Evolutionary conservation across 2,797 vertebrate genomes (phyloP).

Genomic region (Cichlasoma orientale): DNA sequence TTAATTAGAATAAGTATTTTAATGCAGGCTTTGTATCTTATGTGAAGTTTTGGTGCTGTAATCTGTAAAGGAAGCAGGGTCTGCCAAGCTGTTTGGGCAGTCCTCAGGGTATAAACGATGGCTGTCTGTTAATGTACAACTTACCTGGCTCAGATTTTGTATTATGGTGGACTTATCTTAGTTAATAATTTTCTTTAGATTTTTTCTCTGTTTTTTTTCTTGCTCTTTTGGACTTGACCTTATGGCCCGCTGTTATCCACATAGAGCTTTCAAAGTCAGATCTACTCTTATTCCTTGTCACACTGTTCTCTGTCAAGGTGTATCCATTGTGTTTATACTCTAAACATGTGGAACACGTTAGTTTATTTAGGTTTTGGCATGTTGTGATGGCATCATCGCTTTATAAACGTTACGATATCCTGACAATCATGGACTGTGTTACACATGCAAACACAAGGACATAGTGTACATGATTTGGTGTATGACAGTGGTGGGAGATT

Average conservation of each 20-base stretch:
- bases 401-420: constrained; percentile 10
- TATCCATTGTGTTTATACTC: neutral
- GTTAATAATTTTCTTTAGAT: constrained; percentile 52
- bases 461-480: neutral
- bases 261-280: constrained; percentile 6
- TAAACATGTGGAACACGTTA: neutral
- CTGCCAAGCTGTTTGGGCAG: constrained; percentile 51
- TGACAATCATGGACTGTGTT: neutral
- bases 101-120: constrained; percentile 45
- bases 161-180: constrained; percentile 12
- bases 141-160: constrained; percentile 41
- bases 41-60: neutral
- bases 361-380: neutral
- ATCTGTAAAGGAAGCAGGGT: neutral
- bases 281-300: neutral
- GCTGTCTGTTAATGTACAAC: constrained; percentile 81
- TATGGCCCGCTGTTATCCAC: constrained; percentile 37
- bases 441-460: neutral
- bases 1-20: neutral
- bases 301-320: neutral
- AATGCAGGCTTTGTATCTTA: neutral
- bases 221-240: constrained; percentile 54
- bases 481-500: constrained; percentile 12
- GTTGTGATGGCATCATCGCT: neutral
- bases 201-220: constrained; percentile 31